Percentiles rank a stretch among this genome's conserved stretches.
Conservation (phyloP, 2,113 vertebrate genomes). For the Petroica traversi region DNA sequence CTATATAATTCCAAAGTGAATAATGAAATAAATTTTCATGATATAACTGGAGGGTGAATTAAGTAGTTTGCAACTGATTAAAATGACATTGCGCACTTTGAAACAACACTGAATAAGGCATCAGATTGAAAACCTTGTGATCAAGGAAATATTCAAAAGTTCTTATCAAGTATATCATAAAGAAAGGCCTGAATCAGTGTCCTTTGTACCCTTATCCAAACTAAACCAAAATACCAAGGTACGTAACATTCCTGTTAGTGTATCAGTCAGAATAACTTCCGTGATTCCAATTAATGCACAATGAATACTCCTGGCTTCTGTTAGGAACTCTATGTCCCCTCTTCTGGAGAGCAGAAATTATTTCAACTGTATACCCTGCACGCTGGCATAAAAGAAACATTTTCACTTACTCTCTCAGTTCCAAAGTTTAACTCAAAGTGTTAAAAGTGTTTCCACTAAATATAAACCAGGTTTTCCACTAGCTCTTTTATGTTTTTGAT, state of each 20-base stretch:
- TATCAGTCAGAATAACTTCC: not conserved
- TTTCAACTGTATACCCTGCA: not conserved
- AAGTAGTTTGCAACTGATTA: not conserved
- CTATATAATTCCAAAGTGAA: not conserved
- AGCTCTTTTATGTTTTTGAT: conserved; percentile 10
- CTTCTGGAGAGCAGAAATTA: not conserved
- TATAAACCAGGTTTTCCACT: conserved; percentile 23
- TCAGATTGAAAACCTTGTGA: not conserved
- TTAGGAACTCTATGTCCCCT: not conserved
- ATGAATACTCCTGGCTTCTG: not conserved
- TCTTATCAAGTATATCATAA: not conserved
- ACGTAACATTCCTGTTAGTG: not conserved
- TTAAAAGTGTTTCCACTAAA: conserved; percentile 27
- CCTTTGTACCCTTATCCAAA: not conserved
- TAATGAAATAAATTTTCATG: not conserved
- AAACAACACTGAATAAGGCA: not conserved
- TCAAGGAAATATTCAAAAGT: not conserved
- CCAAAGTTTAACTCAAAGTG: not conserved
- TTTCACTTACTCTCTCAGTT: not conserved
- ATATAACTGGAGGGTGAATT: not conserved
- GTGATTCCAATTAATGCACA: not conserved
- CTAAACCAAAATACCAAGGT: not conserved
- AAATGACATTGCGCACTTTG: not conserved
- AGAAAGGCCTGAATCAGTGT: not conserved
- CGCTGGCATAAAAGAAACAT: not conserved